Conservation (phyloP, 2,888 invertebrate species). For the Lathronympha strigana region DNA sequence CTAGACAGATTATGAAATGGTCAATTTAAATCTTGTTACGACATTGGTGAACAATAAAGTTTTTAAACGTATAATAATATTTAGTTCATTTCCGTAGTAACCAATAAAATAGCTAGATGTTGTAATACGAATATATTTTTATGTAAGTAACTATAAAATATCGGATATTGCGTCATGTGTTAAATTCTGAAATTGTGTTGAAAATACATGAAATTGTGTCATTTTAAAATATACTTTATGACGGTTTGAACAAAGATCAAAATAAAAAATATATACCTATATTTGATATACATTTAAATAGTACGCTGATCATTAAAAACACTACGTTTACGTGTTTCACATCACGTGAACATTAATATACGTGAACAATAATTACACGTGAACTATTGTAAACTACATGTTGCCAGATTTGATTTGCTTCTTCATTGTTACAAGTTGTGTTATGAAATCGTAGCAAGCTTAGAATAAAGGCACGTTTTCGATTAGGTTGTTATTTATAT, state of each 20-base stretch:
- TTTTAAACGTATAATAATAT: not conserved
- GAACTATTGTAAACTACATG: conserved; percentile 7
- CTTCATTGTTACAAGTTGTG: not conserved
- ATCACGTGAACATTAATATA: conserved; percentile 12
- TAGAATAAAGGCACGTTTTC: not conserved
- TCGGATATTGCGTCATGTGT: conserved; percentile 10
- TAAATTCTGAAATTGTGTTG: not conserved
- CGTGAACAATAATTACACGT: conserved; percentile 11
- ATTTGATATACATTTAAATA: not conserved
- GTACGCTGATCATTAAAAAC: not conserved
- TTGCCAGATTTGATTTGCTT: not conserved
- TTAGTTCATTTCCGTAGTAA: conserved; percentile 4
- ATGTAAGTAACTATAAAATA: conserved; percentile 3
- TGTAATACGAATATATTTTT: conserved; percentile 11
- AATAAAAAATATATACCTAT: not conserved
- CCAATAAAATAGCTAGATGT: not conserved
- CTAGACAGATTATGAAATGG: too few relatives aligned
- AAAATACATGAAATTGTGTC: not conserved
- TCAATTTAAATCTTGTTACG: too few relatives aligned
- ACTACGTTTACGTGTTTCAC: conserved; percentile 1
- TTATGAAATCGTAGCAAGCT: conserved; percentile 2
- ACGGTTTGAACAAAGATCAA: not conserved
- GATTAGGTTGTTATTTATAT: not conserved
- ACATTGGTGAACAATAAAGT: not conserved
- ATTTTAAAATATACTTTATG: not conserved